Evolutionary conservation across 2,888 invertebrate species (phyloP).

Genomic region (Drosophila testacea): DNA sequence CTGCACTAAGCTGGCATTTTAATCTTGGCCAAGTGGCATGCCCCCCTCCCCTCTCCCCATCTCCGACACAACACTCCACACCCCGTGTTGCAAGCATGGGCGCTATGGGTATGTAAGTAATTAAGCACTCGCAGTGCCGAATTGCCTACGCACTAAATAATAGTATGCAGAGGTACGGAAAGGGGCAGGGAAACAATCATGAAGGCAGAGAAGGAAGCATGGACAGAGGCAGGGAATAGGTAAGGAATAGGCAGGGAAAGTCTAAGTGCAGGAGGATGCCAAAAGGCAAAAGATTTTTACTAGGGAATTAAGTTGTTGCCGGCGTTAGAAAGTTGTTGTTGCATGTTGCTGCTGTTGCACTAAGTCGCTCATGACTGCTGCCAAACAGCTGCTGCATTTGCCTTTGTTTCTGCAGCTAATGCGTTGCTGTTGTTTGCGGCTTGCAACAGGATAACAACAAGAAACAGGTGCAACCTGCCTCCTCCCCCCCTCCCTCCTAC

Average conservation of each 20-base stretch:
- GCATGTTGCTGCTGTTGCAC: conserved; percentile 35
- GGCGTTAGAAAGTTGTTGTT: conserved; percentile 26
- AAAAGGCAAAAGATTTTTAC: conserved; percentile 40
- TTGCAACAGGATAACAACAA: conserved; percentile 72
- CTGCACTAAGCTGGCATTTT: conserved; percentile 81
- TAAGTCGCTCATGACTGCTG: conserved; percentile 60
- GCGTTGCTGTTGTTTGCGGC: conserved; percentile 73
- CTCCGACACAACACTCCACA: neutral
- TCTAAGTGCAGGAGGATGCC: conserved; percentile 39
- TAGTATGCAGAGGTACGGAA: conserved; percentile 32
- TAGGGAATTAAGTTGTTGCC: conserved; percentile 60
- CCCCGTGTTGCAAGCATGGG: conserved; percentile 16
- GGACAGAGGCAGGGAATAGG: neutral
- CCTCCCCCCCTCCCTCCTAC: neutral
- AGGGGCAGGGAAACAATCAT: neutral
- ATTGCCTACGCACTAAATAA: conserved; percentile 80
- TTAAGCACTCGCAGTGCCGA: conserved; percentile 71
- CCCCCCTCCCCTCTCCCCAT: conserved; percentile 3
- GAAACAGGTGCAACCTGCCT: conserved; percentile 32
- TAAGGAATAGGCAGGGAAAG: neutral
- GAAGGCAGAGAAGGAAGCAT: neutral
- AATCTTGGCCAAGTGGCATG: conserved; percentile 72
- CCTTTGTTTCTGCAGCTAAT: conserved; percentile 69
- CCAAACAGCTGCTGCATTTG: conserved; percentile 54
- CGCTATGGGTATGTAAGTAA: conserved; percentile 69